phyloP scores from a whole-genome alignment of 2,113 vertebrate species.

The Caretta caretta region DNA sequence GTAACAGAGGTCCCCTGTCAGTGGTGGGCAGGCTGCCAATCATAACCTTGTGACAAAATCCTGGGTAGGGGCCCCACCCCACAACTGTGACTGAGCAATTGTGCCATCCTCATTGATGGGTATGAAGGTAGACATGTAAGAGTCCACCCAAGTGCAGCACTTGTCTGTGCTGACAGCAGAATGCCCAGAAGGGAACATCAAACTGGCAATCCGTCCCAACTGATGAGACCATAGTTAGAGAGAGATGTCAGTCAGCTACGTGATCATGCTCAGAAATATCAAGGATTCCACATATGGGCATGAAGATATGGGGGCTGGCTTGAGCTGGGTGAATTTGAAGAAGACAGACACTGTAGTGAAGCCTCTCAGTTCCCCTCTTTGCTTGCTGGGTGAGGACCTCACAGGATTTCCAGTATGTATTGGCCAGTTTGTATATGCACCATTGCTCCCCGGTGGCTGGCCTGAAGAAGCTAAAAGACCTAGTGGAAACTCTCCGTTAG shows the following conservation, averaged over 20 bases:
- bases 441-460: background rate
- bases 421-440: too few relatives aligned
- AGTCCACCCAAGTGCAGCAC: background rate
- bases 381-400: too few relatives aligned
- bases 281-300: background rate
- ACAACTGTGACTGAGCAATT: background rate
- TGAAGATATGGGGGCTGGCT: background rate
- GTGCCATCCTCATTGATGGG: background rate
- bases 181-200: background rate
- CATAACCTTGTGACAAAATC: background rate
- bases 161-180: background rate
- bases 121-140: background rate
- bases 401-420: too few relatives aligned
- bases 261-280: background rate
- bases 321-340: background rate
- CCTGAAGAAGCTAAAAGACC: too few relatives aligned
- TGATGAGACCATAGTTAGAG: background rate
- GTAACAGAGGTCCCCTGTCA: background rate
- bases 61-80: background rate
- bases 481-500: background rate
- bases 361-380: too few relatives aligned
- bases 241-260: background rate
- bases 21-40: background rate
- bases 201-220: background rate
- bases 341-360: background rate